A percentile compares a stretch with the other conserved stretches of the same genome.
phyloP scores from a whole-genome alignment of 2,113 vertebrate genomes.

The Leucopsar rothschildi region DNA sequence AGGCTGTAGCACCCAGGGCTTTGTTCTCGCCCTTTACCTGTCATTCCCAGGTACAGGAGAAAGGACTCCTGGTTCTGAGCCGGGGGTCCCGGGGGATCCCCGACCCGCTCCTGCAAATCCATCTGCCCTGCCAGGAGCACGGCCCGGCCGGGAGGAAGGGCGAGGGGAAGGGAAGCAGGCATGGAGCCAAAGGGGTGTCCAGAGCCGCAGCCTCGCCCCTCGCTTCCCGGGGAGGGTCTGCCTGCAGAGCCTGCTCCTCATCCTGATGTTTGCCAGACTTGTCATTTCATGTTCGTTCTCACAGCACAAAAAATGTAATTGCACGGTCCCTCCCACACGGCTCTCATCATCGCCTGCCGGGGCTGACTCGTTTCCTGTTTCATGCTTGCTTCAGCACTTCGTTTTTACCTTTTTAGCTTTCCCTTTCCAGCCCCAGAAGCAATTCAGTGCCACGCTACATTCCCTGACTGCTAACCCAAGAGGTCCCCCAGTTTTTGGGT shows the following conservation, averaged over 20 bases:
- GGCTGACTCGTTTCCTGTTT: constrained; percentile 55
- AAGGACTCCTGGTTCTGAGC: background rate
- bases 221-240: background rate
- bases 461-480: background rate
- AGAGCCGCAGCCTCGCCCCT: background rate
- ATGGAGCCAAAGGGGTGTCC: background rate
- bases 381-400: background rate
- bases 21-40: background rate
- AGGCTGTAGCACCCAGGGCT: background rate
- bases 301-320: constrained; percentile 3
- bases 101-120: background rate
- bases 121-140: background rate
- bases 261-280: background rate
- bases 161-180: background rate
- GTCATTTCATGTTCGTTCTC: constrained; percentile 28
- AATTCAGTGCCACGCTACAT: background rate
- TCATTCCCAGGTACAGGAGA: background rate
- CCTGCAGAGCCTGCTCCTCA: background rate
- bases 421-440: background rate
- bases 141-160: background rate
- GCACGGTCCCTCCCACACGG: constrained; percentile 32
- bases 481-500: background rate
- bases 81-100: background rate
- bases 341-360: background rate
- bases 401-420: constrained; percentile 1